Base-by-base conservation (phyloP, 2,888 invertebrate species). In the Eupithecia exiguata region DNA sequence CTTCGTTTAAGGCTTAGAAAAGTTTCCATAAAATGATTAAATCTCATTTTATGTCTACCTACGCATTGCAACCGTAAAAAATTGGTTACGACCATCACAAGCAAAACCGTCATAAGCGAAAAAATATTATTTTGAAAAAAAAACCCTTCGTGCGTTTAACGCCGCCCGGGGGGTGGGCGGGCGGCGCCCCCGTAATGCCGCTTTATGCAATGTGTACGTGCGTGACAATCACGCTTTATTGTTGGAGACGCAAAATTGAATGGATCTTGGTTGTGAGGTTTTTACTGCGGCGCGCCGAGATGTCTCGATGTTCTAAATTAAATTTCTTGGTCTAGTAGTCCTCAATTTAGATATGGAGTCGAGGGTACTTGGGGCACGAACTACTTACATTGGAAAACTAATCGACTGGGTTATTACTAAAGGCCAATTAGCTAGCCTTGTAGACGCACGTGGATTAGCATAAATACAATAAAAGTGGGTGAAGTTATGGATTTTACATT, bases 211-310 rank as follows among this genome's bases (percentile, higher is more conserved):
- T 84, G 87, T 88, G 89, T 93, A 92, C 94, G 94, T 94, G 94
- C 94, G 94, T 94, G 92, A 92, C 93, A 91, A 91, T 92, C 92
- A 87, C 91, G 88, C 92, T 91, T 92, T 91, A 92, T 91, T 88
- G 91, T 88, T 76, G 81, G 83, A 86, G 89, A 89, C 88, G 88
- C 86, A 84, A 88, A 91, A 91, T 90, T 92, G 90, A 91, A 91
- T 91, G 91, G 89, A 86, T 87, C 84, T 82, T 79, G 77, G 78
- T 77, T 78, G 84, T 79, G 84, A 81, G 81, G 79, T 84, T 84
- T 83, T 78, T 77, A 75, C 78, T 79, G 75, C 75, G 76, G 70
- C 68, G 71, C 77, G 74, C 63, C 77, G 76, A 78, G 74, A 79
- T 77, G 72, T 75, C 75, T 79, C 77, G 77, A 53, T 69, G 49